phyloP scores from a whole-genome alignment of 2,113 vertebrate species.

The Neodon shergylaensis region DNA sequence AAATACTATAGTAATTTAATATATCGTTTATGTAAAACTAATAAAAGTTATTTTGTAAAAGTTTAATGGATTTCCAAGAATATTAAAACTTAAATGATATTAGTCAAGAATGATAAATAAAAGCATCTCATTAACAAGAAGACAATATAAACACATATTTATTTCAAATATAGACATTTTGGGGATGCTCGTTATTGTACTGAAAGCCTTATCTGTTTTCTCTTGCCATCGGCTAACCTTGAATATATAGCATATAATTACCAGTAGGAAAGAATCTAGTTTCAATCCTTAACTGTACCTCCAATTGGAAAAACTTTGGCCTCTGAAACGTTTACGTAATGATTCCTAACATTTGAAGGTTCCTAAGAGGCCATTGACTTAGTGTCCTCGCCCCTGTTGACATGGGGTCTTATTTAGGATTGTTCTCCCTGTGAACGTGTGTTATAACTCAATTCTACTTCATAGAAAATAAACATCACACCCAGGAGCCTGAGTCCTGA shows the following conservation, averaged over 20 bases:
- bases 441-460: neutral
- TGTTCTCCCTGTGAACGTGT: accelerated
- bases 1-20: neutral
- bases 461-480: accelerated
- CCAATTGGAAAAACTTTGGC: neutral
- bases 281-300: neutral
- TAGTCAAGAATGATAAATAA: neutral
- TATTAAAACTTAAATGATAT: neutral
- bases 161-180: neutral
- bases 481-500: neutral
- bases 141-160: neutral
- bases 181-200: neutral
- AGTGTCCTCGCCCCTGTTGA: too few relatives aligned
- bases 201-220: neutral
- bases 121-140: neutral
- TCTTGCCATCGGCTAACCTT: neutral
- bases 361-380: neutral
- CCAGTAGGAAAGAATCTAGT: neutral
- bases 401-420: neutral
- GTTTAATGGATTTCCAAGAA: neutral
- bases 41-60: neutral
- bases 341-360: neutral
- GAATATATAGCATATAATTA: neutral
- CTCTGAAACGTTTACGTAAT: neutral
- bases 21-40: neutral